phyloP scores from a whole-genome alignment of 2,888 invertebrate genomes.

The Erpobdella octoculata region DNA sequence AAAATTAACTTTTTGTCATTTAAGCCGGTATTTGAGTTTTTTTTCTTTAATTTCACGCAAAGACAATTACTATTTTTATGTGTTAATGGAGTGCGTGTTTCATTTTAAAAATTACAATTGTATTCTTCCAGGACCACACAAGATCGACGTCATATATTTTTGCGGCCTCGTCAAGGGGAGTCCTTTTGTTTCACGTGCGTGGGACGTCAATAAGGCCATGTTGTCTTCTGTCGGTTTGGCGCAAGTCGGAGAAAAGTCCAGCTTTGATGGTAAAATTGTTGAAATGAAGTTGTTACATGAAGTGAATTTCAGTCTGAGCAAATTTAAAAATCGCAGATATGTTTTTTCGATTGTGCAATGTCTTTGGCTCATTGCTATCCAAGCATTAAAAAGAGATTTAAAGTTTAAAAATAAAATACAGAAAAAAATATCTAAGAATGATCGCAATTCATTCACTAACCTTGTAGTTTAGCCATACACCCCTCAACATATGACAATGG shows the following conservation, averaged over 20 bases:
- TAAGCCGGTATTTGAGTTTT: not conserved
- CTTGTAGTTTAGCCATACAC: too few species aligned
- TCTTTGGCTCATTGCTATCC: too few species aligned
- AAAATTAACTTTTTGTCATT: not conserved
- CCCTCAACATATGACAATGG: too few species aligned
- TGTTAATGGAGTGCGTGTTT: not conserved
- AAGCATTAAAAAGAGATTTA: too few species aligned
- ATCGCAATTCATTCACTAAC: too few species aligned
- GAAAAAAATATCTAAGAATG: too few species aligned
- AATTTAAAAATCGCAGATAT: too few species aligned
- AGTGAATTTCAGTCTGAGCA: too few species aligned
- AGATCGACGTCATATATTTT: constrained; percentile 49
- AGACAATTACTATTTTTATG: too few species aligned
- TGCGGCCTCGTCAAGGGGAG: constrained; percentile 70
- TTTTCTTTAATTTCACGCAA: not conserved
- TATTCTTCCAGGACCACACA: constrained; percentile 41
- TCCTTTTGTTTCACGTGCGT: constrained; percentile 88
- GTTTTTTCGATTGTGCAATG: too few species aligned
- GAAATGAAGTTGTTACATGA: too few species aligned
- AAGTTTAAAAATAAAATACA: too few species aligned
- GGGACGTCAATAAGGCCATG: constrained; percentile 37
- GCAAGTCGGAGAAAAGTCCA: constrained; percentile 22
- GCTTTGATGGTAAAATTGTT: constrained; percentile 31
- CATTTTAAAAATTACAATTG: not conserved
- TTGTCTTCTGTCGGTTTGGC: constrained; percentile 10